Conservation (phyloP, 2,113 vertebrate species). For the Catharus bicknelli region DNA sequence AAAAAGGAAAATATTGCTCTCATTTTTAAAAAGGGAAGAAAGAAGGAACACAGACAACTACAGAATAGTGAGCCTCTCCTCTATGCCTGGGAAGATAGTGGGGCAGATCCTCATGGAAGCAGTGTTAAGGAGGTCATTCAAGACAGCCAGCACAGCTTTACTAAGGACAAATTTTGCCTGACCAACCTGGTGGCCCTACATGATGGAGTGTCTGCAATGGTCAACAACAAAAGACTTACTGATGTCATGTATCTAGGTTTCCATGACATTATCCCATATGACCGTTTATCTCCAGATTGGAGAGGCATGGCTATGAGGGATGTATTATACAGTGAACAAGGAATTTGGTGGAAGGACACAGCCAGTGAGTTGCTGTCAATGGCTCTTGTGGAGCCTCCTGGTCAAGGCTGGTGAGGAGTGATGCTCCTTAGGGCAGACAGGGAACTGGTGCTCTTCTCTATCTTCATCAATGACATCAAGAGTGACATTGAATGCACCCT, state of each 20-base stretch:
- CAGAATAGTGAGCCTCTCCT: not conserved
- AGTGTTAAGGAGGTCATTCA: not conserved
- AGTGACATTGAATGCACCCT: rapidly evolving
- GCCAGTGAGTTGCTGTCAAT: not conserved
- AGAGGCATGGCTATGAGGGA: not conserved
- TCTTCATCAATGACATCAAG: not conserved
- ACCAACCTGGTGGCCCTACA: not conserved
- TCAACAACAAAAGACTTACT: not conserved
- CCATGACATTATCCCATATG: not conserved
- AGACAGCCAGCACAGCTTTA: not conserved
- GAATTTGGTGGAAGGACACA: not conserved
- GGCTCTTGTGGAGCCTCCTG: not conserved
- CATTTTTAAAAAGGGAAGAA: not conserved
- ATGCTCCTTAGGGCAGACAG: not conserved
- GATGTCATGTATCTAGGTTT: not conserved
- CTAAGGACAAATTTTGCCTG: not conserved
- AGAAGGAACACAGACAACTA: not conserved
- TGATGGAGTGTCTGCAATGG: not conserved
- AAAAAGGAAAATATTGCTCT: not conserved
- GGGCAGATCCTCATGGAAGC: not conserved
- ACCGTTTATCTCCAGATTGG: not conserved
- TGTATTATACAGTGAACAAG: not conserved
- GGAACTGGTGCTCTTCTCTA: rapidly evolving
- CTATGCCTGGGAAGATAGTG: not conserved
- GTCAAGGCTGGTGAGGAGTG: not conserved